Percentiles rank a stretch among this genome's conserved stretches.
Conservation (phyloP, 2,113 vertebrate genomes). For the Periophthalmodon schlosseri region DNA sequence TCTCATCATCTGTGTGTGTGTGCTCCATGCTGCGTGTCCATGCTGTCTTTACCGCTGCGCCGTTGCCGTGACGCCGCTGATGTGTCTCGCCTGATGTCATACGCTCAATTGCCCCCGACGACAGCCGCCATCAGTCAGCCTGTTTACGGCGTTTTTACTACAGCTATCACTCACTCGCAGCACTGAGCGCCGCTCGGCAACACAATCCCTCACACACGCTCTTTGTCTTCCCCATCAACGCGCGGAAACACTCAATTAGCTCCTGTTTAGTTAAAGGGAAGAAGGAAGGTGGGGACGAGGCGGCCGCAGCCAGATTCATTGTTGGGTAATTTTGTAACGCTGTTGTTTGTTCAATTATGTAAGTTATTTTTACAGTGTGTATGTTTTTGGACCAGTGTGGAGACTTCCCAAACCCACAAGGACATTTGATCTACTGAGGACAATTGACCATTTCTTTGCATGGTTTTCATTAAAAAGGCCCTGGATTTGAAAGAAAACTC, state of each 20-base stretch:
- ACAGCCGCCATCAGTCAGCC: constrained; percentile 74
- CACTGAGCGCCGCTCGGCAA: constrained; percentile 44
- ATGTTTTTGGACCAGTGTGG: neutral
- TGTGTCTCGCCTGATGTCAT: constrained; percentile 76
- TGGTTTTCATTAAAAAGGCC: neutral
- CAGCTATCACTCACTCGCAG: constrained; percentile 67
- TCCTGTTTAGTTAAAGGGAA: constrained; percentile 24
- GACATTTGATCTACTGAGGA: constrained; percentile 1
- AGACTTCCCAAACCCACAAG: neutral
- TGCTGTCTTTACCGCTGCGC: constrained; percentile 53
- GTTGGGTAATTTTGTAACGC: constrained; percentile 26
- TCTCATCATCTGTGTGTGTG: constrained; percentile 30
- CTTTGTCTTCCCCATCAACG: constrained; percentile 62
- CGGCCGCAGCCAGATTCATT: constrained; percentile 16
- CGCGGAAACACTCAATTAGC: constrained; percentile 57
- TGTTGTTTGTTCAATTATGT: constrained; percentile 35
- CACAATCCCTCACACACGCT: constrained; percentile 27
- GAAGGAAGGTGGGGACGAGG: constrained; percentile 38
- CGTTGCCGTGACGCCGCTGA: constrained; percentile 71
- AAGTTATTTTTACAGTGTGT: constrained; percentile 17
- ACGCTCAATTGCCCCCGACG: constrained; percentile 77
- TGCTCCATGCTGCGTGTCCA: constrained; percentile 12
- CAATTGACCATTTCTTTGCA: neutral
- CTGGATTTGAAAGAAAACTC: neutral
- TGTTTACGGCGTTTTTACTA: constrained; percentile 72